phyloP scores from a whole-genome alignment of 2,113 vertebrate genomes.

The Hiodon alosoides region DNA sequence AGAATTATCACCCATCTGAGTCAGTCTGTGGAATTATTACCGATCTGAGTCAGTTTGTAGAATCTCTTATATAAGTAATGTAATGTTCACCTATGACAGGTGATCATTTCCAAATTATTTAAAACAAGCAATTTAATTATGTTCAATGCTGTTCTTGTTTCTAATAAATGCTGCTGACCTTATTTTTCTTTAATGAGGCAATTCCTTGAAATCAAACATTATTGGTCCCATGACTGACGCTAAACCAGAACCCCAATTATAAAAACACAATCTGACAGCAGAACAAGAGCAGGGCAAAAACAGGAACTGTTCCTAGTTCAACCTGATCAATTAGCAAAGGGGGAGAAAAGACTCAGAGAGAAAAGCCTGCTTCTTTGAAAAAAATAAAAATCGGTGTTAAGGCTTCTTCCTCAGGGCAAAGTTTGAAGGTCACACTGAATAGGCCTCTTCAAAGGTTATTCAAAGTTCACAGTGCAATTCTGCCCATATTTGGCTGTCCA shows the following conservation, averaged over 20 bases:
- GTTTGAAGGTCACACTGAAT: slow-evolving; percentile 55
- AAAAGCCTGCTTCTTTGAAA: not conserved
- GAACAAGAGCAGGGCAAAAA: slow-evolving; percentile 5
- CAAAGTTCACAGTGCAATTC: slow-evolving; percentile 53
- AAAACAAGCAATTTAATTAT: no score
- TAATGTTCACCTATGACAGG: no score
- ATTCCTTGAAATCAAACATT: slow-evolving; percentile 23
- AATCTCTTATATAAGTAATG: no score
- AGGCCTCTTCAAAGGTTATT: slow-evolving; percentile 47
- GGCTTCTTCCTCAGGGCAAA: slow-evolving; percentile 45
- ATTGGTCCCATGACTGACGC: slow-evolving; percentile 28
- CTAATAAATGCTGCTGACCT: slow-evolving; percentile 6
- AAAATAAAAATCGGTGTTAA: not conserved
- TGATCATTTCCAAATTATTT: no score
- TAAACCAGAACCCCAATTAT: slow-evolving; percentile 50
- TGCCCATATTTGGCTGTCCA: slow-evolving; percentile 53
- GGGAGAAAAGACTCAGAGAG: not conserved
- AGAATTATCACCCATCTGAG: no score
- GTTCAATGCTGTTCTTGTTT: not conserved
- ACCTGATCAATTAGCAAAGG: not conserved
- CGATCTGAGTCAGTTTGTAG: not conserved
- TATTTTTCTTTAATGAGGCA: slow-evolving; percentile 16
- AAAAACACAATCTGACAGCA: slow-evolving; percentile 51
- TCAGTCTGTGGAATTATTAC: not conserved
- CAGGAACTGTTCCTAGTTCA: not conserved